These are phyloP conservation scores for Anomalospiza imberbis DNA, from an alignment of 2,797 vertebrate species.

Conservation along the genomic window DNA sequence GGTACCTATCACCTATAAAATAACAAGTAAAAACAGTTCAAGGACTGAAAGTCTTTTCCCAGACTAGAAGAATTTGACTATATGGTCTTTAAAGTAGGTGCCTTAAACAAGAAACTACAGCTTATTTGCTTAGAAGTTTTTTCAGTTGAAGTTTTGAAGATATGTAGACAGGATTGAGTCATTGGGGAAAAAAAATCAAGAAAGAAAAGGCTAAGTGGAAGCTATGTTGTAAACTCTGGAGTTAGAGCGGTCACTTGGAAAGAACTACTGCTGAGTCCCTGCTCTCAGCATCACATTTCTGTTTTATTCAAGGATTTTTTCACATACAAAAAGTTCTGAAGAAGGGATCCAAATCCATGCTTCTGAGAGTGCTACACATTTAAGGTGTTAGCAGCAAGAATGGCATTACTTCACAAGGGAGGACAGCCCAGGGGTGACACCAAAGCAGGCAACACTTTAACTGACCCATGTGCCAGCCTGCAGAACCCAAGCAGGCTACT, in stretches of 20 bases:
- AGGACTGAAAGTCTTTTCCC: background rate
- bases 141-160: background rate
- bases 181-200: background rate
- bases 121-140: background rate
- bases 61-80: background rate
- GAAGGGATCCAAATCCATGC: background rate
- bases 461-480: rapidly evolving
- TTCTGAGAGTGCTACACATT: background rate
- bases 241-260: background rate
- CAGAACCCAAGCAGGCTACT: background rate
- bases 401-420: rapidly evolving
- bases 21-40: background rate
- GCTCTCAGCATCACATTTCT: background rate
- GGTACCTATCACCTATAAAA: background rate
- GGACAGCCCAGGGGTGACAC: background rate
- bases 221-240: background rate
- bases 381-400: background rate
- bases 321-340: background rate
- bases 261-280: background rate
- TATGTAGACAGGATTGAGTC: background rate
- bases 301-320: background rate
- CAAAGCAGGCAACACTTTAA: background rate
- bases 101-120: background rate
- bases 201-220: background rate
- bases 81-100: background rate